These are phyloP conservation scores for Myotis brandtii DNA, from an alignment of 2,113 vertebrate genomes.

Conservation along the genomic window DNA sequence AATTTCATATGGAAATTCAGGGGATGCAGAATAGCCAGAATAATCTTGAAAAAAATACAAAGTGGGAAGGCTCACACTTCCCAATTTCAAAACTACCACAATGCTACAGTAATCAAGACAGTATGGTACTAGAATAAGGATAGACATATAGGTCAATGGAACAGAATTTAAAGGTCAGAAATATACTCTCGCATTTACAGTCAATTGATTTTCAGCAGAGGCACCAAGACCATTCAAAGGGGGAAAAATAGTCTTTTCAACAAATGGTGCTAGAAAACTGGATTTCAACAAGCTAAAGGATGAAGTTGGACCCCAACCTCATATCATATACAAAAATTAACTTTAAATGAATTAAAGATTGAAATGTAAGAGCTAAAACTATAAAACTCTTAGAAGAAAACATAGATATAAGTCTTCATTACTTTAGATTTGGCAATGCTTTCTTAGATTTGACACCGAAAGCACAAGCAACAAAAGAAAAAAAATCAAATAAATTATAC, in stretches of 20 bases:
- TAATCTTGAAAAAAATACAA: not conserved
- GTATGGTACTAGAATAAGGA: not conserved
- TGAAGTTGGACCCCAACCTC: not conserved
- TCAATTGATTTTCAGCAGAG: not conserved
- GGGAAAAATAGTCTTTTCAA: not conserved
- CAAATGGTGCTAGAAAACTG: not conserved
- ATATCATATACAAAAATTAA: not conserved
- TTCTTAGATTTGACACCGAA: slow-evolving; percentile 11
- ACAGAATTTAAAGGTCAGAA: not conserved
- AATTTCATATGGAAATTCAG: slow-evolving; percentile 7
- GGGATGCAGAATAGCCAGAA: not conserved
- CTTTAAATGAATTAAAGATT: not conserved
- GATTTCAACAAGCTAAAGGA: not conserved
- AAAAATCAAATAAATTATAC: not conserved
- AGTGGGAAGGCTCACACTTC: not conserved
- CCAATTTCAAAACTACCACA: not conserved
- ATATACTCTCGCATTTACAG: not conserved
- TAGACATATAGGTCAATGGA: not conserved
- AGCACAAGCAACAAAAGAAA: not conserved
- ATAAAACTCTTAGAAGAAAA: slow-evolving; percentile 5
- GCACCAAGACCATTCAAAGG: not conserved
- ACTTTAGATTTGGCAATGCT: not conserved
- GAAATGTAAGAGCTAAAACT: not conserved
- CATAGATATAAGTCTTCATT: not conserved
- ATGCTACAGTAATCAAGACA: not conserved